A percentile compares a stretch with the other conserved stretches of the same genome.
These are phyloP conservation scores for Ictalurus furcatus DNA, from an alignment of 2,113 vertebrate species.

Conservation along the genomic window DNA sequence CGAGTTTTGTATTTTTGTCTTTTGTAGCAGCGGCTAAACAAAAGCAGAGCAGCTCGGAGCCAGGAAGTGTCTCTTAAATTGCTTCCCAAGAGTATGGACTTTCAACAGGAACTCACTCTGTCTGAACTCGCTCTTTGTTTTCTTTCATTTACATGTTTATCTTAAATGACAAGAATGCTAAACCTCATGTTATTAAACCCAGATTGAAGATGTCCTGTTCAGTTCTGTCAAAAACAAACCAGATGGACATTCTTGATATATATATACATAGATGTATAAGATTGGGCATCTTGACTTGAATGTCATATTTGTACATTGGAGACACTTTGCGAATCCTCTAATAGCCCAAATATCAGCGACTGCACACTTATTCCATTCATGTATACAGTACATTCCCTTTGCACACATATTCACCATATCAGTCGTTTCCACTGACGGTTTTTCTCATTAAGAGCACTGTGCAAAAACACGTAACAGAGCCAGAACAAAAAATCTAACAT, in stretches of 20 bases:
- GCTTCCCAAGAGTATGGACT: background rate
- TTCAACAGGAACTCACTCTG: background rate
- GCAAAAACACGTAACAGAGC: background rate
- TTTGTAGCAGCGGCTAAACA: conserved; percentile 12
- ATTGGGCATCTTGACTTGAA: background rate
- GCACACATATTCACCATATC: background rate
- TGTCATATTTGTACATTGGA: background rate
- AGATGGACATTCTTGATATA: background rate
- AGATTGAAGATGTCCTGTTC: background rate
- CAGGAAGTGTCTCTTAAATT: background rate
- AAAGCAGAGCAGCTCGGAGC: conserved; percentile 1
- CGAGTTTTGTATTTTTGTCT: conserved; percentile 3
- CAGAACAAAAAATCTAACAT: background rate
- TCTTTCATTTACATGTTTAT: conserved; percentile 25
- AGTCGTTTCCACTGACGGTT: background rate
- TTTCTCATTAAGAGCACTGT: background rate
- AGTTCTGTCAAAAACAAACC: background rate
- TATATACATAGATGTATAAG: too few species aligned
- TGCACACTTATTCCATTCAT: background rate
- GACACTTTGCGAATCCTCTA: background rate
- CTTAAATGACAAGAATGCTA: background rate
- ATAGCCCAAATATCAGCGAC: background rate
- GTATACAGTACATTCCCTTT: too few species aligned
- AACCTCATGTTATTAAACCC: background rate
- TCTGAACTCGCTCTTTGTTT: background rate